Base-by-base conservation (phyloP, 2,888 invertebrate genomes). In the Mellilla xanthometata region DNA sequence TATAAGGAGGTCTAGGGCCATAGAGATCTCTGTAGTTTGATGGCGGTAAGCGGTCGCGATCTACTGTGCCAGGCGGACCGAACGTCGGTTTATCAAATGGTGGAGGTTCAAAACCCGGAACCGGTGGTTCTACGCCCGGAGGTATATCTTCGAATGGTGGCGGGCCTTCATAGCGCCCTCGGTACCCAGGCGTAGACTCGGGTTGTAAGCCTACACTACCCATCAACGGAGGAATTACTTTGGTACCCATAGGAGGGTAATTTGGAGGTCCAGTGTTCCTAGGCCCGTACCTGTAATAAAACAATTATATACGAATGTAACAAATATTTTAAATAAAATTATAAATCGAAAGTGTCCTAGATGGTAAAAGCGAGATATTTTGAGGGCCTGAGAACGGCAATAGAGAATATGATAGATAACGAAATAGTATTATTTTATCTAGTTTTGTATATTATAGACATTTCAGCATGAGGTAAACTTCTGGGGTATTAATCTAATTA, bases 111-210 rank as follows among this genome's bases (percentile, higher is more conserved):
- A 91, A 91, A 12, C 93, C 93, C 26, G 92, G 92, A 11, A 91
- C 90, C 0, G 92, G 90, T 3, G 93, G 92, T 63, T 93, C 92
- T 1, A 93, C 92, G 8, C 92, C 92, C 5, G 92, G 92, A 9
- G 92, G 92, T 44, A 90, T 86, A 29, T 92, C 91, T 58, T 92
- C 92, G 60, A 91, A 92, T 39, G 89, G 72, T 12, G 84, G 72
- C 12, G 85, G 82, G 5, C 56, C 76, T 24, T 89, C 88, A 57
- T 83, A 89, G 4, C 88, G 83, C 33, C 81, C 83, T 34, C 83
- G 72, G 62, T 82, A 88, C 3, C 79, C 79, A n/a, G 78, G 74
- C 12, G 77, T 74, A 15, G 72, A 80, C 19, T 85, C 85, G 19
- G 71, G 52, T 53, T 74, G 76, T 13, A 76, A 53, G 6, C 75